These are phyloP conservation scores for Elgonia sp. DNA, from an alignment of 2,888 invertebrate genomes.

Conservation along the genomic window DNA sequence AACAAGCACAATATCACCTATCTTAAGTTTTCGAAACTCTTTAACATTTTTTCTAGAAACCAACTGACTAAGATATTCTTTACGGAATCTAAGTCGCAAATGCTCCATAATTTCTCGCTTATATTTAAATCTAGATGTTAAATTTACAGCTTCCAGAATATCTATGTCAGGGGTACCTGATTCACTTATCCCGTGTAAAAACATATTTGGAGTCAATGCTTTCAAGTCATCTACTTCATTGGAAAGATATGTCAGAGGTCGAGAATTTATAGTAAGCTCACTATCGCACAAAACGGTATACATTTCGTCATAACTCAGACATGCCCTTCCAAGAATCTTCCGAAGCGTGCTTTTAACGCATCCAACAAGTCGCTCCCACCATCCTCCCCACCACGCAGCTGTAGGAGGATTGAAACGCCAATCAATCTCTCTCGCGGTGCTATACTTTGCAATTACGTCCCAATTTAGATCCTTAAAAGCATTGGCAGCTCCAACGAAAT, in stretches of 20 bases:
- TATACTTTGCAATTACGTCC: constrained; percentile 74
- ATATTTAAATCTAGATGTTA: constrained; percentile 26
- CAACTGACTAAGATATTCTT: constrained; percentile 63
- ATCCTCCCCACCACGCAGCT: constrained; percentile 86
- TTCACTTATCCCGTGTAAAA: constrained; percentile 67
- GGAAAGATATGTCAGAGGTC: constrained; percentile 82
- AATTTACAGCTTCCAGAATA: constrained; percentile 46
- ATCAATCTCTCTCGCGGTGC: constrained; percentile 72
- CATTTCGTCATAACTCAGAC: constrained; percentile 81
- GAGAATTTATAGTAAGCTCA: constrained; percentile 83
- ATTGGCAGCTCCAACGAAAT: constrained; percentile 83
- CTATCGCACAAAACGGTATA: constrained; percentile 81
- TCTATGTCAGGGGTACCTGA: constrained; percentile 60
- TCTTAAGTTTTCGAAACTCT: constrained; percentile 29
- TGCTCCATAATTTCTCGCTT: constrained; percentile 62
- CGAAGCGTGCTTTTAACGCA: constrained; percentile 84
- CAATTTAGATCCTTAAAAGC: constrained; percentile 78
- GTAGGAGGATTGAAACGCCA: constrained; percentile 85
- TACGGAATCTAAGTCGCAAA: constrained; percentile 57
- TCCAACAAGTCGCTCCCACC: constrained; percentile 85
- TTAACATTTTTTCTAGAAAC: not conserved
- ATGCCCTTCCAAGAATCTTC: constrained; percentile 82
- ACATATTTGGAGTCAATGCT: constrained; percentile 74
- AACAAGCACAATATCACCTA: constrained; percentile 75
- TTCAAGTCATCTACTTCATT: constrained; percentile 73